Evolutionary conservation across 1,140 invertebrate species (phyloP).

Genomic region (Wiebesia pumilae): DNA sequence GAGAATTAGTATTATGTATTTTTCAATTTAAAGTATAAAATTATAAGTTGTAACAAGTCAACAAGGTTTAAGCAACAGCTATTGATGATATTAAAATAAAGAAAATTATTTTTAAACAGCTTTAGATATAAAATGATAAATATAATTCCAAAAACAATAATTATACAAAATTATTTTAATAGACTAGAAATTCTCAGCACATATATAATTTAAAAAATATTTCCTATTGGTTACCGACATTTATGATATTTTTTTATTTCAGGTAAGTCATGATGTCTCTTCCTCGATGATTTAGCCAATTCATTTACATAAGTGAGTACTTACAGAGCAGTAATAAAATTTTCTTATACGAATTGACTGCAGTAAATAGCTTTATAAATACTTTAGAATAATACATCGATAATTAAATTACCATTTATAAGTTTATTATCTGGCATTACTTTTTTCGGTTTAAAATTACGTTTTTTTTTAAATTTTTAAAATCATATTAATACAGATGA

Average conservation of each 20-base stretch:
- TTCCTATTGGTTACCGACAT: background rate
- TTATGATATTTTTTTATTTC: background rate
- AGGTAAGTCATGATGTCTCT: no score
- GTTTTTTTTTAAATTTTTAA: no score
- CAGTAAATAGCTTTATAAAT: background rate
- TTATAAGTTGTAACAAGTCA: background rate
- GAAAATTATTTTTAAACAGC: background rate
- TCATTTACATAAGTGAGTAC: background rate
- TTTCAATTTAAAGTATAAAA: background rate
- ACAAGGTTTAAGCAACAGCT: no score
- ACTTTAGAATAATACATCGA: background rate
- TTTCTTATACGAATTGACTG: background rate
- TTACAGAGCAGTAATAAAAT: background rate
- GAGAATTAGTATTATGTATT: background rate
- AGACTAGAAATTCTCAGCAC: background rate
- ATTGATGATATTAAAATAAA: background rate
- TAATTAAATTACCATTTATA: background rate
- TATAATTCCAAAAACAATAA: background rate
- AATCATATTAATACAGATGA: no score
- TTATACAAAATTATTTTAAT: background rate
- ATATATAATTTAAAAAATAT: background rate
- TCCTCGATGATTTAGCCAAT: background rate
- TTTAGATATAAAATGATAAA: background rate
- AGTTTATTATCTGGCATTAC: background rate
- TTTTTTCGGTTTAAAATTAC: no score